Evolutionary conservation across 2,888 invertebrate genomes (phyloP), one percentile per base, ranked within the genome.

Genomic region (Orchesellides sinensis): DNA sequence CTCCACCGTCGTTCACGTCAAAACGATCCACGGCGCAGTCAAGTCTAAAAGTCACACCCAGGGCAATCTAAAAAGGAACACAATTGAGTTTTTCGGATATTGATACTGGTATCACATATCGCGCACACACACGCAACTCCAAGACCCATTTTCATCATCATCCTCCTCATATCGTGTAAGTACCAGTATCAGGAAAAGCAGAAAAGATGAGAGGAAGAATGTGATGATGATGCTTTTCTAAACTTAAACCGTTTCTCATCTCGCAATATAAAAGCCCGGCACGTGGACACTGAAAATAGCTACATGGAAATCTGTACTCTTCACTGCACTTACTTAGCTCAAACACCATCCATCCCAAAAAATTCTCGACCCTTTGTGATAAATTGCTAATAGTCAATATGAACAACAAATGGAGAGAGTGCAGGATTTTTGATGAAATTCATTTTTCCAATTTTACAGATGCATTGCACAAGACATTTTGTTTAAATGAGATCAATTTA

Each of bases 21-120:
- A 19, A 61, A 14, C 29, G 61, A 63, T 47, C 63, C 10, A 8
- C 2, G 40, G 10, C 73, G 45, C 45, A 66, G 29, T 68, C 35
- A 54, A 70, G 70, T 56, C 70, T 21, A 54, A 70, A 70, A 56
- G 54, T 56, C 70, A 70, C 70, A 70, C 70, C 56, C 70, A 68
- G 49, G 25, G 47, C n/a, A 17, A n/a, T n/a, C 40, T 40, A 40
- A 40, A 32, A n/a, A 68, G 19, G 29, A 23, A 40, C 63, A 63
- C 63, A 63, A 40, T 63, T 49, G 19, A 8, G 35, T 35, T 5
- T 12, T 35, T 5, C 35, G 8, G 23, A 68, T 17, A 27, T 56
- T 70, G 56, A 35, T 47, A 45, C 29, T 56, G 35, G 21, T 70
- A 70, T 70, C 56, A 35, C 54, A 27, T 49, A 49, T 66, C 47